Percentiles rank a stretch among this genome's conserved stretches.
phyloP scores from a whole-genome alignment of 1,140 invertebrate genomes.

The Zaprionus lachaisei region DNA sequence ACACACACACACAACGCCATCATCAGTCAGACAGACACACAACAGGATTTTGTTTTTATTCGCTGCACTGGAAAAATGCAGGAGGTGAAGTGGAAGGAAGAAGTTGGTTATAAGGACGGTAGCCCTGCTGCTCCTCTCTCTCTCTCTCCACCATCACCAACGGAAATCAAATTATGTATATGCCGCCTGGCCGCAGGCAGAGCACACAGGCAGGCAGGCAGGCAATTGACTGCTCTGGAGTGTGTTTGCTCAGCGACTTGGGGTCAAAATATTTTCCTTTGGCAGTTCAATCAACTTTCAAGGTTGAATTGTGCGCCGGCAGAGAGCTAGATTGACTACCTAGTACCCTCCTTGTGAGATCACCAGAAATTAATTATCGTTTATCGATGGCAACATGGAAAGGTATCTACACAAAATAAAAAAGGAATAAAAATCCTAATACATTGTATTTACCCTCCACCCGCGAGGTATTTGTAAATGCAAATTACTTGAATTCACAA shows the following conservation, averaged over 20 bases:
- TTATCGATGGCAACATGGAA: background rate
- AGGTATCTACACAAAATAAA: background rate
- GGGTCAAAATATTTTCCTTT: constrained; percentile 73
- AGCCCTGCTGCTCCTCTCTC: background rate
- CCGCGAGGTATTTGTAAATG: background rate
- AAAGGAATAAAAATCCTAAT: constrained; percentile 1
- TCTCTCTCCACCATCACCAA: constrained; percentile 5
- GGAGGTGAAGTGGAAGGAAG: constrained; percentile 33
- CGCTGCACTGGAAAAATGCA: constrained; percentile 36
- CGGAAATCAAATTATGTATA: constrained; percentile 73
- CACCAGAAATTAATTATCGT: constrained; percentile 1
- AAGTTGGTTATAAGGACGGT: constrained; percentile 25
- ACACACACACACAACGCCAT: constrained; percentile 16
- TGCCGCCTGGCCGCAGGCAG: constrained; percentile 46
- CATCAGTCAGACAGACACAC: constrained; percentile 54
- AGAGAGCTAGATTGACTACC: constrained; percentile 15
- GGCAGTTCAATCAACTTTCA: constrained; percentile 78
- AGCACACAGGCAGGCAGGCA: constrained; percentile 11
- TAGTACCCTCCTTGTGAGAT: constrained; percentile 9
- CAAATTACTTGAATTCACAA: constrained; percentile 5
- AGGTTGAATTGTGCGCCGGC: constrained; percentile 49
- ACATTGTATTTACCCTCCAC: background rate
- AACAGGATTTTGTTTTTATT: constrained; percentile 71
- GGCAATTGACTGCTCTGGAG: constrained; percentile 45
- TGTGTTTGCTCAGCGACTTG: constrained; percentile 50